Conservation (phyloP, 2,888 invertebrate species). For the Drosophila quinaria region DNA sequence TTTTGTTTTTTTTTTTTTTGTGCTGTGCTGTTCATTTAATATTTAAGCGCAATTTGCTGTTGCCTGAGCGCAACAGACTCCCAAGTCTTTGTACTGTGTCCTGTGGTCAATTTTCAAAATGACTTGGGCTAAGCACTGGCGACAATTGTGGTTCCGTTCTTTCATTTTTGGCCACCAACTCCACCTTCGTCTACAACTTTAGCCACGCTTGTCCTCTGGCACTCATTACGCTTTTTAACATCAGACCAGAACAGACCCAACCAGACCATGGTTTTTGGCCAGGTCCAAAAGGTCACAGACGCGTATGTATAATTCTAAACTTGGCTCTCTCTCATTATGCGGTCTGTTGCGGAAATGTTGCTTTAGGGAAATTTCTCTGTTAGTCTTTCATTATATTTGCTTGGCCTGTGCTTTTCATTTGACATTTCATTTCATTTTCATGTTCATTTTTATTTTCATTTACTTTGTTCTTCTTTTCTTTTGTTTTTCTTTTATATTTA, state of each 20-base stretch:
- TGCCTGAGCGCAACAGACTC: constrained; percentile 52
- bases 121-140: constrained; percentile 77
- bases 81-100: constrained; percentile 41
- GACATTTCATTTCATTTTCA: constrained; percentile 66
- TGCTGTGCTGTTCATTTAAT: constrained; percentile 77
- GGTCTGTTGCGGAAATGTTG: constrained; percentile 84
- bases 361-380: constrained; percentile 70
- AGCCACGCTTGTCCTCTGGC: constrained; percentile 75
- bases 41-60: constrained; percentile 82
- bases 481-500: constrained; percentile 40
- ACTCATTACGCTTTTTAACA: constrained; percentile 76
- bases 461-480: constrained; percentile 30
- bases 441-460: constrained; percentile 46
- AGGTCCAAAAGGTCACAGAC: constrained; percentile 59
- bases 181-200: constrained; percentile 36
- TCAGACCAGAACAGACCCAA: constrained; percentile 13
- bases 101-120: constrained; percentile 82
- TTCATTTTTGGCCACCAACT: constrained; percentile 20
- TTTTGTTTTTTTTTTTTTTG: constrained; percentile 13
- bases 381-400: constrained; percentile 73
- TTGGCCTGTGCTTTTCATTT: constrained; percentile 66
- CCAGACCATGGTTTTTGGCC: constrained; percentile 25
- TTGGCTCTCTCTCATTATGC: constrained; percentile 81
- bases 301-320: constrained; percentile 65
- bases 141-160: constrained; percentile 71